Base-by-base conservation (phyloP, 2,888 invertebrate genomes). In the Orthosia cruda region DNA sequence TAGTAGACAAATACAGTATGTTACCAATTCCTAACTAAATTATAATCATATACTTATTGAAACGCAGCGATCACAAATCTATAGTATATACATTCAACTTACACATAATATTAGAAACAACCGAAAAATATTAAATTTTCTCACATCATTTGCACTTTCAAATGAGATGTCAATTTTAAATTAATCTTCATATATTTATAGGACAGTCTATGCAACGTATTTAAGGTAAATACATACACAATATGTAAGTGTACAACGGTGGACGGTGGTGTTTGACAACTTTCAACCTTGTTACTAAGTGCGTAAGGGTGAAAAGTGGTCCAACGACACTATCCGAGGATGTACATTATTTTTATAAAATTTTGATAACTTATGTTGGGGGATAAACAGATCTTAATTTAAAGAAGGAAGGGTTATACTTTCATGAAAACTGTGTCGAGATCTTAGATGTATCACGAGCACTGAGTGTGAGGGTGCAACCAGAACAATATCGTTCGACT, bases 1-100 rank as follows among this genome's bases (percentile, higher is more conserved):
- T 78, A 71, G 49, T 74, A 67, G 66, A 73, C 73, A 77, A 50
- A 73, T 66, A 77, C 80, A 74, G 74, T 77, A 76, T 57, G 45
- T 82, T 75, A 71, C 62, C 71, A 79, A 76, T 82, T 66, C 69
- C 64, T 77, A 83, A 77, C 77, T 83, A 87, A 83, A 83, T 68
- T 77, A 79, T 80, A 71, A 86, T 73, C 61, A 81, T 74, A 76
- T 77, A 75, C 63, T 83, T 80, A 86, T 62, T 82, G 76, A 83
- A 86, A 85, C 79, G 63, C 87, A 83, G 81, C 81, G 54, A 86
- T 85, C 83, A 86, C 87, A 84, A 79, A 85, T 74, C 68, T 87
- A 87, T 83, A 61, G 55, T 86, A 87, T 83, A 77, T 85, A 87
- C 83, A 86, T 75, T 83, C 68, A 85, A 78, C 84, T 85, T 86